A percentile compares a stretch with the other conserved stretches of the same genome.
Evolutionary conservation across 2,888 invertebrate species (phyloP).

Genomic region (Orchesellides sinensis): DNA sequence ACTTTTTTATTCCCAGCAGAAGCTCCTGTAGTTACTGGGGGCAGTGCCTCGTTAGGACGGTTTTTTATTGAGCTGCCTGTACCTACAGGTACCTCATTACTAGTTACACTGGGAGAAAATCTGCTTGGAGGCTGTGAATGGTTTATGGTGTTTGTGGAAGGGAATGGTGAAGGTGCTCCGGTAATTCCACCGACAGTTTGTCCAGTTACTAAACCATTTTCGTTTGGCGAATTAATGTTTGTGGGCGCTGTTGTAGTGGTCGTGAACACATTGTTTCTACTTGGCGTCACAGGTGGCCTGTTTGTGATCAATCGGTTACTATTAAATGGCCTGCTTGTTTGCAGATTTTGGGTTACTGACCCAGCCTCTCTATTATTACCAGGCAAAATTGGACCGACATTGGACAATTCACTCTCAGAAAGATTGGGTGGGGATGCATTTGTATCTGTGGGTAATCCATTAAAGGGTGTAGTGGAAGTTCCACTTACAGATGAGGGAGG

Average conservation of each 20-base stretch:
- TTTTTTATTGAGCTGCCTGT: no score
- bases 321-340: not conserved
- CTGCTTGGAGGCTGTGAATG: not conserved
- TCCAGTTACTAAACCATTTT: not conserved
- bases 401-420: not conserved
- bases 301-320: not conserved
- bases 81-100: conserved; percentile 9
- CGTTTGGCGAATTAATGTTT: no score
- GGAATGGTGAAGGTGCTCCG: not conserved
- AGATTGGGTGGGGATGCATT: not conserved
- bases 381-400: conserved; percentile 4
- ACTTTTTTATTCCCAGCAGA: no score
- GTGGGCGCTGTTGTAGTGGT: conserved; percentile 7
- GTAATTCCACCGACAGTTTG: not conserved
- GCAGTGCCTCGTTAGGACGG: not conserved
- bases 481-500: no score
- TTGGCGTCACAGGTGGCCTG: no score
- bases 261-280: not conserved
- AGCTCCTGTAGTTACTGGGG: not conserved
- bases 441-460: no score
- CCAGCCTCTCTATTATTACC: not conserved
- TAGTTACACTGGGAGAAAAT: not conserved
- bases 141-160: not conserved
- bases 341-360: no score
- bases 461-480: no score